Conservation (phyloP, 1,140 invertebrate species). For the Psilanteris sp. region DNA sequence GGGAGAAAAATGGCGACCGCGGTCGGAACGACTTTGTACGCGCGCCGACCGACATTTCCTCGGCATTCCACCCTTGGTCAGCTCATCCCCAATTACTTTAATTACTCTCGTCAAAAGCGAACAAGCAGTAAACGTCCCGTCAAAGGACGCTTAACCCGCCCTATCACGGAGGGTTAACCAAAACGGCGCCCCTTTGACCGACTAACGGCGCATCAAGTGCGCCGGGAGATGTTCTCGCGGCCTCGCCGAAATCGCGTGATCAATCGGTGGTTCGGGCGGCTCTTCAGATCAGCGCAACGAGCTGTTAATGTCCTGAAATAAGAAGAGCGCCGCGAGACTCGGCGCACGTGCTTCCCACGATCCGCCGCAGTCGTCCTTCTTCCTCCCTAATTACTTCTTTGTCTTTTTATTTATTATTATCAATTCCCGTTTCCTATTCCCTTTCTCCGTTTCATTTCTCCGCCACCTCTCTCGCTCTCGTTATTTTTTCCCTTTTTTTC, state of each 20-base stretch:
- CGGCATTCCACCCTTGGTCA: constrained; percentile 35
- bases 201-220: constrained; percentile 47
- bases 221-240: constrained; percentile 29
- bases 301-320: constrained; percentile 42
- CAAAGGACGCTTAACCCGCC: constrained; percentile 43
- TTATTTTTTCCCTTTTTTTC: not conserved
- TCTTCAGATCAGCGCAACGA: constrained; percentile 33
- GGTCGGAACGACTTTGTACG: too few species aligned
- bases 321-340: constrained; percentile 14
- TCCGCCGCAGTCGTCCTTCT: too few species aligned
- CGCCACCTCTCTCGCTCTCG: not conserved
- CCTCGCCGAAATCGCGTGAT: constrained; percentile 51
- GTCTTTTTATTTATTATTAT: too few species aligned
- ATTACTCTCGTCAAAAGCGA: constrained; percentile 54
- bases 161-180: constrained; percentile 54
- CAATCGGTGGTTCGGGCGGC: constrained; percentile 20
- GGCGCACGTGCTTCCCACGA: constrained; percentile 4
- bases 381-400: too few species aligned
- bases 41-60: too few species aligned
- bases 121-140: constrained; percentile 41
- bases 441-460: not conserved
- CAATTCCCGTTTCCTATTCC: too few species aligned
- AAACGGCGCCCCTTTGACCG: constrained; percentile 51
- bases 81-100: constrained; percentile 46
- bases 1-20: not conserved